These are phyloP conservation scores for Cricetomys ansorgei DNA, from an alignment of 2,113 vertebrate species.

Conservation along the genomic window DNA sequence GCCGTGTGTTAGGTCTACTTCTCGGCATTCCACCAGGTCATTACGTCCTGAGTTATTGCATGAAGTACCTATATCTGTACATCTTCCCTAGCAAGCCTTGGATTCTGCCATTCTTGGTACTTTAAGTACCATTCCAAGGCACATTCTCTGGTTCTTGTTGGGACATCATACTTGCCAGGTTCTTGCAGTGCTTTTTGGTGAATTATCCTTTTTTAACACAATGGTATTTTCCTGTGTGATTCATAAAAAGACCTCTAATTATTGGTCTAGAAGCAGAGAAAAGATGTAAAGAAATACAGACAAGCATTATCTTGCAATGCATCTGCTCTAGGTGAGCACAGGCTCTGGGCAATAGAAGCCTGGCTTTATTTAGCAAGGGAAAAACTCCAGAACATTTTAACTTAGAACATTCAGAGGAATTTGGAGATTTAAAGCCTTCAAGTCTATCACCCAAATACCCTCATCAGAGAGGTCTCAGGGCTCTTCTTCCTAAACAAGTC, in stretches of 20 bases:
- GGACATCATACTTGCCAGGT: not conserved
- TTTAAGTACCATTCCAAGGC: not conserved
- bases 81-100: not conserved
- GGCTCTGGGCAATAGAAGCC: not conserved
- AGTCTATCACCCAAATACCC: not conserved
- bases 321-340: constrained; percentile 9
- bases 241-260: constrained; percentile 55
- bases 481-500: not conserved
- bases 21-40: not conserved
- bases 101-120: not conserved
- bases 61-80: not conserved
- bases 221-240: constrained; percentile 11
- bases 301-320: constrained; percentile 44
- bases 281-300: not conserved
- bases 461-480: not conserved
- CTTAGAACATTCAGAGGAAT: not conserved
- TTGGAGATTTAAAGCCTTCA: not conserved
- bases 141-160: constrained; percentile 7
- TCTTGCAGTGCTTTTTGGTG: not conserved
- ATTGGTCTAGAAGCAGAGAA: constrained; percentile 17
- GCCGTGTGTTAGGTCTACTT: not conserved
- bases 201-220: constrained; percentile 52
- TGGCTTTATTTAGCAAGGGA: not conserved
- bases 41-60: not conserved
- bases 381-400: constrained; percentile 6